phyloP scores from a whole-genome alignment of 2,888 invertebrate genomes.

The Pseudeuparius sepicola region DNA sequence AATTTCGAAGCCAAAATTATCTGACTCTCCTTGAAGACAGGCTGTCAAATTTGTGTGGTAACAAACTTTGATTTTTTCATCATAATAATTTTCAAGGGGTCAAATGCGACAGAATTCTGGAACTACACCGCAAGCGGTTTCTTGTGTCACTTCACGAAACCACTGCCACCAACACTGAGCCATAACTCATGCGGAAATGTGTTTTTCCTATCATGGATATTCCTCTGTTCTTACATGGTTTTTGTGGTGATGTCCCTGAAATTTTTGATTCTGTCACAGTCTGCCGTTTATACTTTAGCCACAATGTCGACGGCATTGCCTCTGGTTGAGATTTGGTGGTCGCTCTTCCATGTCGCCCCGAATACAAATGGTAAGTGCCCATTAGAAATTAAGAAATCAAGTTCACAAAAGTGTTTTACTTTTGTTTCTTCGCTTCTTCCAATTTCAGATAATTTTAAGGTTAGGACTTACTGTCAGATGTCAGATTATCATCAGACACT shows the following conservation, averaged over 20 bases:
- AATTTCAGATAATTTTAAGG: too few relatives aligned
- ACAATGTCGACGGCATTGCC: constrained; percentile 45
- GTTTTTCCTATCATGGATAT: constrained; percentile 41
- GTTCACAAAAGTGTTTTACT: constrained; percentile 1
- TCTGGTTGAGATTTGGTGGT: constrained; percentile 49
- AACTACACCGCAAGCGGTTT: constrained; percentile 35
- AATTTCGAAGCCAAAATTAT: too few relatives aligned
- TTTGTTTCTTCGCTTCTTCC: too few relatives aligned
- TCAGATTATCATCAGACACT: too few relatives aligned
- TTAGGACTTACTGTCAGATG: too few relatives aligned
- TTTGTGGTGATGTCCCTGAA: constrained; percentile 42
- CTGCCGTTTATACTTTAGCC: constrained; percentile 48
- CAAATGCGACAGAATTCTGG: constrained; percentile 31
- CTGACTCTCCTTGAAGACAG: too few relatives aligned
- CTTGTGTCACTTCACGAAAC: constrained; percentile 34
- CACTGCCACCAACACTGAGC: constrained; percentile 18
- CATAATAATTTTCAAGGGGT: constrained; percentile 24
- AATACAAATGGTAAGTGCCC: constrained; percentile 34
- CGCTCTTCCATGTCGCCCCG: constrained; percentile 42
- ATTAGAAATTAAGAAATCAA: constrained; percentile 6
- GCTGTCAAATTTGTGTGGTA: constrained; percentile 4
- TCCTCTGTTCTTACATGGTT: constrained; percentile 40
- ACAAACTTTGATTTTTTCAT: not conserved
- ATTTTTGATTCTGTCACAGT: constrained; percentile 45
- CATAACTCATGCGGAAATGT: constrained; percentile 31